Evolutionary conservation across 2,113 vertebrate genomes (phyloP), one percentile per base, ranked within the genome.

Genomic region (Erythrolamprus reginae): DNA sequence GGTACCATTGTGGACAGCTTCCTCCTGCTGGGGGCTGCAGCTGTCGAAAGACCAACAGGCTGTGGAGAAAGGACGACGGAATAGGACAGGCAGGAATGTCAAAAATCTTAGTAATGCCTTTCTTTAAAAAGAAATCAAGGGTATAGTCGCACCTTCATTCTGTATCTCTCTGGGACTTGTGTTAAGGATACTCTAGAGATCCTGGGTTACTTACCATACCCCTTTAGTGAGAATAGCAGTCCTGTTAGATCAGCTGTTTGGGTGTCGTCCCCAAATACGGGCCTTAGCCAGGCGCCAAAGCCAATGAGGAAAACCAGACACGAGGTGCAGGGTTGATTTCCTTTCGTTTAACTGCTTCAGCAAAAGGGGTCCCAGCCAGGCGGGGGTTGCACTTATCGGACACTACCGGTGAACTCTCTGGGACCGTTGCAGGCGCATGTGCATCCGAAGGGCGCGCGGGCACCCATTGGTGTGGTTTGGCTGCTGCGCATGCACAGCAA

Each of bases 1-100:
- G 90, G 86, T 83, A 61, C 90, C 53, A 91, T 91, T 91, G 90
- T 91, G n/a, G 77, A 58, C 24, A 77, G 86, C 86, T 91, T 91
- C 86, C 86, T 91, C 86, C 89, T 28, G 86, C 77, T 88, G 51
- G n/a, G n/a, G 53, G 53, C 33, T 10, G 86, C 90, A 91, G 90
- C 90, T 91, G 90, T 88, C 45, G 12, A 56, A 88, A 91, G 90
- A 12, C 90, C 77, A 50, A 42, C 45, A 42, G 89, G 58, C 89
- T 55, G 58, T 38, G 9, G 26, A n/a, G 52, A 47, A 65, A 84
- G 10, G 9, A 33, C 10, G 45, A 24, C n/a, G 23, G 23, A 82
- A 82, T n/a, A 86, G 85, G 86, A 48, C 3, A 50, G 52, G 50
- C 12, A 84, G 84, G 86, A 84, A 91, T 88, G 55, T 55, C n/a